Base-by-base conservation (phyloP, 2,888 invertebrate genomes). In the Volucella bombylans region DNA sequence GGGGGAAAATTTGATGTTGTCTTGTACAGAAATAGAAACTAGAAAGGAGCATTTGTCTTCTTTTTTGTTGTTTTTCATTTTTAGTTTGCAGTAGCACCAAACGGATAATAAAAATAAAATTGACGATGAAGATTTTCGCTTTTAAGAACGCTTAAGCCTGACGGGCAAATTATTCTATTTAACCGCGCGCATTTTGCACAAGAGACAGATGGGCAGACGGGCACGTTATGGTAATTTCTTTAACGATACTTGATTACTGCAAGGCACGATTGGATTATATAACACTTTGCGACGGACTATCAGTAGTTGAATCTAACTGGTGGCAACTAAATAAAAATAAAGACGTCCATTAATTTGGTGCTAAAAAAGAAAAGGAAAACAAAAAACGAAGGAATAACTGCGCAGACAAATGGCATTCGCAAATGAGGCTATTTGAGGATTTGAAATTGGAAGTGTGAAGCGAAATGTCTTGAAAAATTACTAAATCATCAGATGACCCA, bases 171-270 rank as follows among this genome's bases (percentile, higher is more conserved):
- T 85, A 80, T 85, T 76, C 81, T 77, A 80, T 80, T 85, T 81
- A 72, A 31, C 4, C 31, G 31, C 31, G 31, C 31, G 62, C n/a
- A 38, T 73, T 79, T 15, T 62, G 72, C 54, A 77, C 59, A 6
- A 43, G 68, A 68, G 72, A 67, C 76, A 71, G 65, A 72, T 23
- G 55, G 50, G 54, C 54, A 78, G 61, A 77, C 72, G 62, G 81
- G 62, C 68, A 77, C 71, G 62, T 67, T 77, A 76, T 85, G 81
- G 67, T 81, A 85, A 77, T 85, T 68, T 72, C 67, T 64, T 81
- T 68, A 76, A 81, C 81, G 76, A 81, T 81, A 81, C 80, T 76
- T 85, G 69, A 76, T 80, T 85, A 76, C 59, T 71, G 71, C 45
- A 72, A 64, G 52, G 47, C 78, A 65, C 67, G 57, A 77, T 85